These are phyloP conservation scores for Nilaparvata lugens DNA, from an alignment of 1,140 invertebrate genomes.

Conservation along the genomic window DNA sequence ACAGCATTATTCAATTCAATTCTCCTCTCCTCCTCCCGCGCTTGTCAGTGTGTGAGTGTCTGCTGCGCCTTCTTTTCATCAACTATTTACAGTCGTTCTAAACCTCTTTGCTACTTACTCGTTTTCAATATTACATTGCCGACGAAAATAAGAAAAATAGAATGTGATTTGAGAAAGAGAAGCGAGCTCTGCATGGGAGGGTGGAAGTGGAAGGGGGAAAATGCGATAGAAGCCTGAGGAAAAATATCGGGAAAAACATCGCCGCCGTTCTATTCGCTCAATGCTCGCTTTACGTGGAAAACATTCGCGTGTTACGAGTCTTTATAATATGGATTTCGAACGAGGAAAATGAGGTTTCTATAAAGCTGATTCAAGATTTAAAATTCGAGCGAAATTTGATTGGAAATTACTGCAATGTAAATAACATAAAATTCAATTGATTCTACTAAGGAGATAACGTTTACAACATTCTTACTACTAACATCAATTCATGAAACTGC, in stretches of 20 bases:
- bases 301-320: no score
- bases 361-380: no score
- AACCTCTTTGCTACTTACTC: conserved; percentile 16
- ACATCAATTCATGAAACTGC: no score
- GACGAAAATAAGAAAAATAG: neutral
- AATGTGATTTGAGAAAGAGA: no score
- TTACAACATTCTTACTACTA: no score
- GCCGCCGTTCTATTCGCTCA: neutral
- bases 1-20: neutral
- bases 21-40: neutral
- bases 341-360: conserved; percentile 5
- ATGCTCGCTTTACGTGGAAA: neutral
- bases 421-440: neutral
- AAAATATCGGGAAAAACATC: neutral
- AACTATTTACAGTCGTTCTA: conserved; percentile 16
- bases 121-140: conserved; percentile 15
- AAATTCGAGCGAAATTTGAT: no score
- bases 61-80: conserved; percentile 9
- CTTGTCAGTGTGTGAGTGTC: neutral
- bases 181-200: no score
- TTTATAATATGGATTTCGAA: neutral
- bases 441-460: no score
- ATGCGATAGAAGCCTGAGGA: neutral
- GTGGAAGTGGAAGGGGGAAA: no score
- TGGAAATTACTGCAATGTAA: no score